Evolutionary conservation across 2,888 invertebrate genomes (phyloP).

Genomic region (Euproctis similis): DNA sequence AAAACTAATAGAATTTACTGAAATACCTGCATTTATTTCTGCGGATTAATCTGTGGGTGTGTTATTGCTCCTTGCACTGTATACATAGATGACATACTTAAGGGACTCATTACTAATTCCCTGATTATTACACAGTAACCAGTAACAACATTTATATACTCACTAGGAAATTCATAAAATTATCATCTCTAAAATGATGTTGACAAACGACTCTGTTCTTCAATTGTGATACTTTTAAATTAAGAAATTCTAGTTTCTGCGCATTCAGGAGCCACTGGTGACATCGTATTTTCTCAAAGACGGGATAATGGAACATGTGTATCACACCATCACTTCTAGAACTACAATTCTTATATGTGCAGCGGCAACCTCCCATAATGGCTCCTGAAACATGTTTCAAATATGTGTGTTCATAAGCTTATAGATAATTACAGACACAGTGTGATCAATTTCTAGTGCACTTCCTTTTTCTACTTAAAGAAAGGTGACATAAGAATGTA

Average conservation of each 20-base stretch:
- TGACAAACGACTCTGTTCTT: constrained; percentile 78
- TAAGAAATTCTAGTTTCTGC: constrained; percentile 64
- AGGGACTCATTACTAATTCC: no score
- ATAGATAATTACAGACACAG: no score
- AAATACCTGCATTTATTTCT: no score
- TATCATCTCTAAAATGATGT: constrained; percentile 71
- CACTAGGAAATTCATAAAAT: constrained; percentile 73
- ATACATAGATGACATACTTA: no score
- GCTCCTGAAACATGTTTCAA: constrained; percentile 14
- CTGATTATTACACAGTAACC: no score
- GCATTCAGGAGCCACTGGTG: constrained; percentile 76
- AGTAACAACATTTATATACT: constrained; percentile 10
- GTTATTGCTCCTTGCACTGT: no score
- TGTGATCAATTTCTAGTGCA: no score
- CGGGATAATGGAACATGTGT: constrained; percentile 79
- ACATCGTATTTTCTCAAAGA: constrained; percentile 75
- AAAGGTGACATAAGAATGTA: no score
- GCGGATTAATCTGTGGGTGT: no score
- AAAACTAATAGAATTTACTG: no score
- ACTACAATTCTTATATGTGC: constrained; percentile 73
- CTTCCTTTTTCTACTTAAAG: no score
- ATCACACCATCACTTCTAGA: constrained; percentile 67
- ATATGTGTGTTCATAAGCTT: background rate
- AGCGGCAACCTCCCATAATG: constrained; percentile 77
- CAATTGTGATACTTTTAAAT: constrained; percentile 74